Evolutionary conservation across 1,140 invertebrate species (phyloP).

Genomic region (Drosophila athabasca): DNA sequence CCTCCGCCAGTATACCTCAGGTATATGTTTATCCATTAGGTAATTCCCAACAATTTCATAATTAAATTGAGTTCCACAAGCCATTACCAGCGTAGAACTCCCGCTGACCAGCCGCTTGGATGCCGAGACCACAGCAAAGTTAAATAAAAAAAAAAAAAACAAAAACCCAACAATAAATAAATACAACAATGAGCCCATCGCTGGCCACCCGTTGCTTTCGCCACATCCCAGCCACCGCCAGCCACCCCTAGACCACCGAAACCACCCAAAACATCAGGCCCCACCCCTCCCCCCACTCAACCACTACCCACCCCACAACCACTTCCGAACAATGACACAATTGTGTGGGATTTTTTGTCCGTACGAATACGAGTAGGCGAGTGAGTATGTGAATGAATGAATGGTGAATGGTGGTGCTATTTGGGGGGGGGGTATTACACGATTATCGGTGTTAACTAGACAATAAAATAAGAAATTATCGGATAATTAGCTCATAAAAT

Average conservation of each 20-base stretch:
- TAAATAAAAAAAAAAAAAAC: slow-evolving; percentile 20
- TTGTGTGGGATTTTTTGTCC: slow-evolving; percentile 33
- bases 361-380: too few relatives aligned
- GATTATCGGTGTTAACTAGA: slow-evolving; percentile 64
- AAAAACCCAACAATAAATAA: slow-evolving; percentile 26
- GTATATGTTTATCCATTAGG: slow-evolving; percentile 8
- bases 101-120: slow-evolving; percentile 9
- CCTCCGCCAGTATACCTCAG: slow-evolving; percentile 8
- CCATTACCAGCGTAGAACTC: neutral
- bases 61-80: slow-evolving; percentile 46
- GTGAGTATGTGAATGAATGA: neutral
- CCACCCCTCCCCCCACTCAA: neutral
- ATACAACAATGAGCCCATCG: slow-evolving; percentile 9
- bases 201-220: slow-evolving; percentile 23
- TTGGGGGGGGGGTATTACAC: slow-evolving; percentile 36
- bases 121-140: slow-evolving; percentile 35
- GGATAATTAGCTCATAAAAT: slow-evolving; percentile 57
- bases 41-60: slow-evolving; percentile 27
- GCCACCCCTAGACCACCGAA: slow-evolving; percentile 12
- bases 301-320: too few relatives aligned
- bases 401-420: neutral
- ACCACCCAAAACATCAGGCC: neutral
- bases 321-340: slow-evolving; percentile 25
- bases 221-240: neutral
- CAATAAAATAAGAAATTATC: slow-evolving; percentile 63